These are phyloP conservation scores for Drosophila pruinosa DNA, from an alignment of 1,140 invertebrate species.

Conservation along the genomic window DNA sequence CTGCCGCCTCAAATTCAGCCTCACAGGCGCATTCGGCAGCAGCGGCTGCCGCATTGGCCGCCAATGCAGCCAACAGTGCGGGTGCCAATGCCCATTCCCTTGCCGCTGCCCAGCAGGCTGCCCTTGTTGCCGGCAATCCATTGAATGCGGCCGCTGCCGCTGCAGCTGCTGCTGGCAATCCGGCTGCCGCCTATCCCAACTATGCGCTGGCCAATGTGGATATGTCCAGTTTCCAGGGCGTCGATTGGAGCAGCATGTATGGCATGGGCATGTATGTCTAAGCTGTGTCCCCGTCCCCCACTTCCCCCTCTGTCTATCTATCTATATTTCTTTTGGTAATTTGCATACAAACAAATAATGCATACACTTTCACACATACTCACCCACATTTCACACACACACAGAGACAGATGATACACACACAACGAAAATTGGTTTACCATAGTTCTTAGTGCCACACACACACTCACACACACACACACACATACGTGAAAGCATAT, in stretches of 20 bases:
- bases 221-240: constrained; percentile 95
- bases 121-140: constrained; percentile 75
- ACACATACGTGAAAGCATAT: constrained; percentile 51
- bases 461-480: constrained; percentile 19
- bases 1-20: constrained; percentile 83
- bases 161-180: constrained; percentile 84
- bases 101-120: constrained; percentile 83
- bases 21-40: constrained; percentile 73
- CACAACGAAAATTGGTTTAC: constrained; percentile 46
- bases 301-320: neutral
- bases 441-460: constrained; percentile 53
- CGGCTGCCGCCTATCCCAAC: constrained; percentile 88
- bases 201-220: constrained; percentile 94
- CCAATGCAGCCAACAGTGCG: constrained; percentile 83
- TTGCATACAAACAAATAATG: constrained; percentile 30
- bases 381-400: constrained; percentile 1
- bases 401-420: constrained; percentile 15
- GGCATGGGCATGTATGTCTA: constrained; percentile 95
- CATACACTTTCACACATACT: constrained; percentile 2
- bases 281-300: constrained; percentile 54
- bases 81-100: constrained; percentile 79
- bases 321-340: constrained; percentile 15
- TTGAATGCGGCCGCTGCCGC: constrained; percentile 83
- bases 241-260: constrained; percentile 95
- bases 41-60: constrained; percentile 83